These are phyloP conservation scores for Oscheius sp. DNA, from an alignment of 2,888 invertebrate species.

Conservation along the genomic window DNA sequence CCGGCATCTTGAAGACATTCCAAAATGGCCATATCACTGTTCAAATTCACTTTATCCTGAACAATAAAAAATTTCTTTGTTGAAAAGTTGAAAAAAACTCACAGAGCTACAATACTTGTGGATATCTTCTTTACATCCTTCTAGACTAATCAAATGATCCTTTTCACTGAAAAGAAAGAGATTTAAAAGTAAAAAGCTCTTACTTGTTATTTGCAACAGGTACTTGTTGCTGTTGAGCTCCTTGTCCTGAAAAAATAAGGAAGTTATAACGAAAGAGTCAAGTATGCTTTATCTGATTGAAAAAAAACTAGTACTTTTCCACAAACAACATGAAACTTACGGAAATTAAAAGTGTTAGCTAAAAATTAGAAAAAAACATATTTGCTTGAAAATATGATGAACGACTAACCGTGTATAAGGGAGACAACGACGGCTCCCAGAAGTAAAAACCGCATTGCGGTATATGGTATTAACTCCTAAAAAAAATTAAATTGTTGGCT, in stretches of 20 bases:
- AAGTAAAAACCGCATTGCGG: constrained; percentile 21
- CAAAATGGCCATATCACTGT: constrained; percentile 65
- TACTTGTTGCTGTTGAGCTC: not conserved
- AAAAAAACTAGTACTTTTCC: not conserved
- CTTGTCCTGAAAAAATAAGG: constrained; percentile 4
- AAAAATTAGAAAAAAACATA: not conserved
- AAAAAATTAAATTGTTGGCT: not conserved
- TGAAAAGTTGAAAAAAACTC: not conserved
- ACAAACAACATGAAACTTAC: constrained; percentile 18
- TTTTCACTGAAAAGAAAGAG: constrained; percentile 25
- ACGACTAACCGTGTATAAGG: constrained; percentile 5
- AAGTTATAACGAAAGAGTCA: not conserved
- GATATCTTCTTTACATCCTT: constrained; percentile 62
- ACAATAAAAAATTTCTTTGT: constrained; percentile 6
- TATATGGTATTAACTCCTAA: not conserved
- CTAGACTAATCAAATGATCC: constrained; percentile 44
- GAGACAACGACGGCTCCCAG: constrained; percentile 10
- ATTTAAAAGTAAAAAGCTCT: not conserved
- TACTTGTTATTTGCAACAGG: not conserved
- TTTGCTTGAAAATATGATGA: not conserved
- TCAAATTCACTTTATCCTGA: constrained; percentile 52
- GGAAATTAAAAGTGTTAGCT: constrained; percentile 17
- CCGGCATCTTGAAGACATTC: constrained; percentile 77
- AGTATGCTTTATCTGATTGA: too few relatives aligned
- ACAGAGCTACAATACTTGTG: constrained; percentile 60